phyloP scores from a whole-genome alignment of 2,797 vertebrate species.

The Notamacropus eugenii region DNA sequence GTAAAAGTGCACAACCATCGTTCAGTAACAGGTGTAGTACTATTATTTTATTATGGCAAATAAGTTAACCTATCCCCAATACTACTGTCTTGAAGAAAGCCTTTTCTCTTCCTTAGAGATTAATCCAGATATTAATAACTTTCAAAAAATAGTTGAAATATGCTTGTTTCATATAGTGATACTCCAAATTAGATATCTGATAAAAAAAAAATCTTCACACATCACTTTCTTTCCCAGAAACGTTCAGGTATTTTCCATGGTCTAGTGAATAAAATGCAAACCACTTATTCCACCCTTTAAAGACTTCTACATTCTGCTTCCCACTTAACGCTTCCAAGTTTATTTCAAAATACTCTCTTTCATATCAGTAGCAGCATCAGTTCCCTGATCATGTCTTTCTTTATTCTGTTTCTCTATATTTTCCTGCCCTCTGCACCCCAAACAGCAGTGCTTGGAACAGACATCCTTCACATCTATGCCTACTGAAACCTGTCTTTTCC shows the following conservation, averaged over 20 bases:
- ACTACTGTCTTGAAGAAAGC: background rate
- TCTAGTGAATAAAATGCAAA: background rate
- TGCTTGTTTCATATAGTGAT: background rate
- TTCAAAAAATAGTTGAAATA: background rate
- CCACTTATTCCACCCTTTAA: background rate
- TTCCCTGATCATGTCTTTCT: background rate
- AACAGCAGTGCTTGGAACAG: background rate
- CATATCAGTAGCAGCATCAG: background rate
- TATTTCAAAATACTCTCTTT: background rate
- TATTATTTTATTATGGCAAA: background rate
- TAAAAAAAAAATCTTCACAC: background rate
- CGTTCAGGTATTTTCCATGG: background rate
- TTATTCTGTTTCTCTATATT: background rate
- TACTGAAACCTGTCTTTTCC: background rate
- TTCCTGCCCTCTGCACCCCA: background rate
- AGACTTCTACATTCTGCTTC: background rate
- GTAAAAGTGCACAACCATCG: background rate
- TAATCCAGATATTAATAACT: conserved; percentile 43
- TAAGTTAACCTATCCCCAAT: background rate
- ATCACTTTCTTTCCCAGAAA: background rate
- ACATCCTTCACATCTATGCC: background rate
- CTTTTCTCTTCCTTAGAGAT: conserved; percentile 36
- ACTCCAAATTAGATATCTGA: background rate
- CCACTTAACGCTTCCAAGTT: background rate
- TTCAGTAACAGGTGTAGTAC: background rate